phyloP scores from a whole-genome alignment of 2,888 invertebrate genomes.

The Achlya flavicornis region DNA sequence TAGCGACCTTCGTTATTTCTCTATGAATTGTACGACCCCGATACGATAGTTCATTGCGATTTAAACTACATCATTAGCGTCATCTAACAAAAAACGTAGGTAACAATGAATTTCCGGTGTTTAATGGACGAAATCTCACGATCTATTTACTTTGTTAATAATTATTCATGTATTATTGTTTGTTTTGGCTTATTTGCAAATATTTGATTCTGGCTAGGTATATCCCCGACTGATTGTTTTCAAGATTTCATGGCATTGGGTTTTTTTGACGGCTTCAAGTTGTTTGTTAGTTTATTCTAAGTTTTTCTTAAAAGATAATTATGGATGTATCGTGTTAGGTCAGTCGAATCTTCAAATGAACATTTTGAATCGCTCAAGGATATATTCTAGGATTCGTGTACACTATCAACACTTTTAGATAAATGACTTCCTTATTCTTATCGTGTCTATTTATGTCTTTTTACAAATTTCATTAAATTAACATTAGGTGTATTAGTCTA shows the following conservation, averaged over 20 bases:
- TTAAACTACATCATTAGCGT: not conserved
- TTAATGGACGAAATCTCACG: constrained; percentile 16
- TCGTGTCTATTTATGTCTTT: no score
- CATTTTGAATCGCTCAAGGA: not conserved
- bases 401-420: not conserved
- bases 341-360: no score
- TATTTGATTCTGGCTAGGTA: not conserved
- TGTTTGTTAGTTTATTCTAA: not conserved
- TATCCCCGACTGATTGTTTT: not conserved
- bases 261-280: not conserved
- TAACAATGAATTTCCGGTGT: constrained; percentile 1
- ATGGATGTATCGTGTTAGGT: no score
- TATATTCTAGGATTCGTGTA: not conserved
- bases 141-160: not conserved
- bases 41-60: not conserved
- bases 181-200: not conserved
- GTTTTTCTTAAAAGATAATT: no score
- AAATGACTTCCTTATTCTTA: not conserved
- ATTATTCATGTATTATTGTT: not conserved
- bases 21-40: not conserved
- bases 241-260: not conserved
- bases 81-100: not conserved
- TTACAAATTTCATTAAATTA: no score
- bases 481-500: not conserved
- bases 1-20: not conserved